A percentile compares a stretch with the other conserved stretches of the same genome.
Evolutionary conservation across 2,888 invertebrate genomes (phyloP).

Genomic region (Amiota minor): DNA sequence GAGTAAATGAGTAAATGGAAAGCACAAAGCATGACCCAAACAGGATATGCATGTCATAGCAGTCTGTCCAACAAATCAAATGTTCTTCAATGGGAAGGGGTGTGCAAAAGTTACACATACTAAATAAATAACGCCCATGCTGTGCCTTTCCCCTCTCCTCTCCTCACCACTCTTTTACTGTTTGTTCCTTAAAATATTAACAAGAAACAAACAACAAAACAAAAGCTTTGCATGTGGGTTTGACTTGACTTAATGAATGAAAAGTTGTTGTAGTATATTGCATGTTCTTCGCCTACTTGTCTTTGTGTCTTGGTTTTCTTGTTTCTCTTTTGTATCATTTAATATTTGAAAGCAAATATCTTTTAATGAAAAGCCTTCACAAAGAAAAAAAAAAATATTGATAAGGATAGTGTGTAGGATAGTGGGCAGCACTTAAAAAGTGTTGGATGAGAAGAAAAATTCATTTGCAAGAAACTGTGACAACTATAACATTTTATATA

Average conservation of each 20-base stretch:
- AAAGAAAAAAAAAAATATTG: too few relatives aligned
- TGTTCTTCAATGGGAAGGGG: neutral
- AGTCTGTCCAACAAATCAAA: neutral
- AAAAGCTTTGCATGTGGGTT: neutral
- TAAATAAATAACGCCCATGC: too few relatives aligned
- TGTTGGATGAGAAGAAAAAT: too few relatives aligned
- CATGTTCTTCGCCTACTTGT: too few relatives aligned
- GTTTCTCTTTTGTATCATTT: neutral
- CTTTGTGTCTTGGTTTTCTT: constrained; percentile 19
- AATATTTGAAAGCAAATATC: neutral
- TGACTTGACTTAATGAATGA: constrained; percentile 6
- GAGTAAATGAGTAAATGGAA: neutral
- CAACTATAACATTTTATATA: too few relatives aligned
- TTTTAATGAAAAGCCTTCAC: constrained; percentile 12
- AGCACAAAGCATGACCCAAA: constrained; percentile 31
- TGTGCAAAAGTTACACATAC: neutral
- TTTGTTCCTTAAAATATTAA: too few relatives aligned
- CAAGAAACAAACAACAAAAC: too few relatives aligned
- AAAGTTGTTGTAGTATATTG: constrained; percentile 2
- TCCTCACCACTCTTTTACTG: too few relatives aligned
- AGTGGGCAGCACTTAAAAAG: too few relatives aligned
- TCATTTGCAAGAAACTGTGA: too few relatives aligned
- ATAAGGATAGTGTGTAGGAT: neutral
- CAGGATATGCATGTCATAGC: constrained; percentile 25
- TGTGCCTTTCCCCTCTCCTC: too few relatives aligned